phyloP scores from a whole-genome alignment of 2,797 vertebrate species.

The Sternarchorhynchus goeldii region DNA sequence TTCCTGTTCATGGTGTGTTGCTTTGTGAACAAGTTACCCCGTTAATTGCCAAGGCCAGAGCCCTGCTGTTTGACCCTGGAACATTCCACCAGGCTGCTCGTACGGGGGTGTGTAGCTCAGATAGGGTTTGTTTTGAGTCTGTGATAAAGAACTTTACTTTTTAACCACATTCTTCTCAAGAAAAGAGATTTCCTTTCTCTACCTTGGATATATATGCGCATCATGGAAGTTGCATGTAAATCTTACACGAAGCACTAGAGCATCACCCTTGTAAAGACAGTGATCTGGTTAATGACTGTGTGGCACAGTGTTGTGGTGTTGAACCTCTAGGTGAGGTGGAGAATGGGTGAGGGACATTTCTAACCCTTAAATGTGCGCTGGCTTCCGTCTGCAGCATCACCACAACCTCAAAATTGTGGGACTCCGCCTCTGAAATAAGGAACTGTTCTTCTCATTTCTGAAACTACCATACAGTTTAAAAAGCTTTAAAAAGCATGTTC shows the following conservation, averaged over 20 bases:
- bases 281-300: background rate
- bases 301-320: background rate
- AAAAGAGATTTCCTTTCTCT: conserved; percentile 69
- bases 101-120: conserved; percentile 17
- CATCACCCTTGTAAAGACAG: background rate
- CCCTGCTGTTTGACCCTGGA: conserved; percentile 58
- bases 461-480: conserved; percentile 18
- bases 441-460: conserved; percentile 45
- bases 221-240: background rate
- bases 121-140: conserved; percentile 39
- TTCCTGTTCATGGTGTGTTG: conserved; percentile 65
- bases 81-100: conserved; percentile 62
- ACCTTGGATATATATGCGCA: background rate
- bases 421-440: conserved; percentile 50
- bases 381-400: background rate
- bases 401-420: conserved; percentile 51
- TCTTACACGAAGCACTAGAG: too few relatives aligned
- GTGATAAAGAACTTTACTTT: conserved; percentile 74
- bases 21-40: conserved; percentile 63
- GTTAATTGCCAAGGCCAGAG: conserved; percentile 65
- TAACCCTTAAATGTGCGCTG: background rate
- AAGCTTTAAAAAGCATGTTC: conserved; percentile 4
- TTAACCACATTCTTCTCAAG: conserved; percentile 73
- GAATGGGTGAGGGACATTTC: background rate
- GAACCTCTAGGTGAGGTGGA: too few relatives aligned